A percentile compares a stretch with the other conserved stretches of the same genome.
Evolutionary conservation across 2,797 vertebrate genomes (phyloP).

Genomic region (Hirundo rustica): DNA sequence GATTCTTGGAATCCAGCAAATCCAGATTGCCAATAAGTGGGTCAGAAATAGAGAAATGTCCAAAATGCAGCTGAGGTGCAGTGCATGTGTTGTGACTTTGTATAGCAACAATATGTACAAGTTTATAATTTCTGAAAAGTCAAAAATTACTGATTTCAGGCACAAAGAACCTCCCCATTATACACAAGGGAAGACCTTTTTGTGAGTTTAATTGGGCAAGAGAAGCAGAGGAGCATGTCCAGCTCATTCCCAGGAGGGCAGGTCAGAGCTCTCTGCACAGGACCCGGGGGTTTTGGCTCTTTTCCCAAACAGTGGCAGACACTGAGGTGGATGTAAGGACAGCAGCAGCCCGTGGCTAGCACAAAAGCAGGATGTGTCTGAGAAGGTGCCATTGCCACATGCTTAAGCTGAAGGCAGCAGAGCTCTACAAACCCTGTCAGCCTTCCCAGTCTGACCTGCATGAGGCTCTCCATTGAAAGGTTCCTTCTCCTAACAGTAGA

Average conservation of each 20-base stretch:
- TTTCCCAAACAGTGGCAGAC: background rate
- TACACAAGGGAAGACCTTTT: background rate
- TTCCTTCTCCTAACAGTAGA: background rate
- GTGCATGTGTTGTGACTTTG: background rate
- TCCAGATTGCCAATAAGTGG: fast-evolving
- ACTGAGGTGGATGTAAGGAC: background rate
- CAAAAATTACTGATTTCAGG: background rate
- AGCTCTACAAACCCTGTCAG: background rate
- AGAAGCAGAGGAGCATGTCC: fast-evolving
- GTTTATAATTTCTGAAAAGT: background rate
- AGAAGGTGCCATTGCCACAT: fast-evolving
- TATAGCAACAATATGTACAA: background rate
- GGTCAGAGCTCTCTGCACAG: background rate
- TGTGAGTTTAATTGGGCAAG: background rate
- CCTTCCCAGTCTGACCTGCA: background rate
- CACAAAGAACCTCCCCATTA: background rate
- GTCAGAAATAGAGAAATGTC: background rate
- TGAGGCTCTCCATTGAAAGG: background rate
- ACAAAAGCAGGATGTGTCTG: background rate
- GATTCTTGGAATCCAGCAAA: background rate
- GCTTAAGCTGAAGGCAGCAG: background rate
- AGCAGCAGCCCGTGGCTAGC: fast-evolving
- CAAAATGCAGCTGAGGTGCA: background rate
- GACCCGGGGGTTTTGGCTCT: fast-evolving
- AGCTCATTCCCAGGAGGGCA: background rate